Base-by-base conservation (phyloP, 2,113 vertebrate species). In the Lynx canadensis region DNA sequence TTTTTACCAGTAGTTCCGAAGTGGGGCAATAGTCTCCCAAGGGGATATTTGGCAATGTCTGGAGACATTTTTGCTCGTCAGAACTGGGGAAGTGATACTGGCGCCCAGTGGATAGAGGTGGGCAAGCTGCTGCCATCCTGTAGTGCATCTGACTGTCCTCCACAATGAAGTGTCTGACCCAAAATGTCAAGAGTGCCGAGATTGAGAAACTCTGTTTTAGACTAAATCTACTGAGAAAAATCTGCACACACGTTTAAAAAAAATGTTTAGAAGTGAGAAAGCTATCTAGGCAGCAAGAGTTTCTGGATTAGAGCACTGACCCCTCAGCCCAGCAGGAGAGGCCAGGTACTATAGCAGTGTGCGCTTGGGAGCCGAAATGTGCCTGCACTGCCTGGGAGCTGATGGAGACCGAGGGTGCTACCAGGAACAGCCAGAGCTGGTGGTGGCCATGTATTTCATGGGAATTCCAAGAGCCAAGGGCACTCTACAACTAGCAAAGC, bases 401-500 rank as follows among this genome's bases (percentile, higher is more conserved):
- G 91, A 98, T 99, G 94, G 98, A 99, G 98, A 99, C 99, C 0
- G 99, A 99, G 76, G 99, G 92, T 98, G 69, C 83, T 99, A 99
- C 98, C 98, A 99, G 31, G 98, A 99, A 25, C 99, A 99, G 93
- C 98, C 99, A 97, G 98, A 99, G 94, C 98, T 99, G 73, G 98
- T 99, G 93, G 97, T 99, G 93, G 97, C 98, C 97, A 99, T 98
- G 99, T 99, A 99, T 97, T 99, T 99, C 55, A 73, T 99, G 97
- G 97, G 82, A 76, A 99, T 98, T 98, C 98, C 99, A 98, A 99
- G 99, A 98, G 99, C 99, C 98, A 99, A 99, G 98, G 99, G 99
- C 94, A 99, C 99, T 0, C 98, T 99, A 97, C 99, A 97, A 97
- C 99, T 98, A 92, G 98, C 99, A 85, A 98, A 99, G 93, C 98